A percentile compares a stretch with the other conserved stretches of the same genome.
phyloP scores from a whole-genome alignment of 2,888 invertebrate genomes.

The Epirrhoe alternata region DNA sequence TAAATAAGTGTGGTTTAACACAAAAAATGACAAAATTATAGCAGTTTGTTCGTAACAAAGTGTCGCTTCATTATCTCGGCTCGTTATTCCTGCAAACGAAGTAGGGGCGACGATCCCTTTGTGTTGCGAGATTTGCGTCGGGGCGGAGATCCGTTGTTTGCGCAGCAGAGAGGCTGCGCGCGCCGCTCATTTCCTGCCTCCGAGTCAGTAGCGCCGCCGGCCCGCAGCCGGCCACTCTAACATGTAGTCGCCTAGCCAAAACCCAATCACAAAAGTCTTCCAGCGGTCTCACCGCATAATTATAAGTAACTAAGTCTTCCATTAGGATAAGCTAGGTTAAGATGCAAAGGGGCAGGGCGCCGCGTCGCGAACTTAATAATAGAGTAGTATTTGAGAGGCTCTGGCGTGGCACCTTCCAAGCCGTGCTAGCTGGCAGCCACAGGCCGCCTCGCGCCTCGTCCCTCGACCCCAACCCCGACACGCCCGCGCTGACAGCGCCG shows the following conservation, averaged over 20 bases:
- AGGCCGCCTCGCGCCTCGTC: slow-evolving; percentile 74
- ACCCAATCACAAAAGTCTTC: slow-evolving; percentile 68
- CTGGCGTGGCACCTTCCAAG: slow-evolving; percentile 88
- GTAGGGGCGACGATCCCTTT: slow-evolving; percentile 54
- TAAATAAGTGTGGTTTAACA: no score
- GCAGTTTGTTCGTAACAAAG: slow-evolving; percentile 4
- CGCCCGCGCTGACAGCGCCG: slow-evolving; percentile 52
- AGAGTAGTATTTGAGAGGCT: slow-evolving; percentile 89
- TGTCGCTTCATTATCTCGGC: slow-evolving; percentile 29
- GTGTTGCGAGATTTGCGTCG: slow-evolving; percentile 52
- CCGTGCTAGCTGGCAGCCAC: slow-evolving; percentile 72
- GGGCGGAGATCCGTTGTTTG: slow-evolving; percentile 73
- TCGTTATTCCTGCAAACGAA: slow-evolving; percentile 31
- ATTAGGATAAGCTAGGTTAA: slow-evolving; percentile 75
- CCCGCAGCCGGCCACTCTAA: slow-evolving; percentile 77
- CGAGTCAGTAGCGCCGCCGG: slow-evolving; percentile 78
- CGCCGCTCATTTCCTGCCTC: slow-evolving; percentile 53
- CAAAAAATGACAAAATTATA: no score
- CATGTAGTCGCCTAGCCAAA: slow-evolving; percentile 65
- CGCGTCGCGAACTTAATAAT: slow-evolving; percentile 83
- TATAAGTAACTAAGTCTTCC: slow-evolving; percentile 84
- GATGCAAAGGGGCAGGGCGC: slow-evolving; percentile 79
- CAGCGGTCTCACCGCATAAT: slow-evolving; percentile 69
- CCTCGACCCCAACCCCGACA: slow-evolving; percentile 63
- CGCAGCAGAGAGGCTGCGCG: slow-evolving; percentile 80